These are phyloP conservation scores for Leucophenga maculata DNA, from an alignment of 2,888 invertebrate species.

Conservation along the genomic window DNA sequence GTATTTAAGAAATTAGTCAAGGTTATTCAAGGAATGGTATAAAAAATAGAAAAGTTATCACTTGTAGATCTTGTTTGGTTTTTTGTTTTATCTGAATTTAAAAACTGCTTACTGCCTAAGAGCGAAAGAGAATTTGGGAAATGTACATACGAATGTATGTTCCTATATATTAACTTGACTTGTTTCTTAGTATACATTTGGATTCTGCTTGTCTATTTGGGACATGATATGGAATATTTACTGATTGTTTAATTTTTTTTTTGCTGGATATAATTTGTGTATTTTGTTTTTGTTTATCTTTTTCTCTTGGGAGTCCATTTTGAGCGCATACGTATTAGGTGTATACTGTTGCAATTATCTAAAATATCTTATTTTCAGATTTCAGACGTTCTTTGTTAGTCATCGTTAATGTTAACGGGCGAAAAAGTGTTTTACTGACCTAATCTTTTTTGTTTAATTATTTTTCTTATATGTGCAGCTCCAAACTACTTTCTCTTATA, in stretches of 20 bases:
- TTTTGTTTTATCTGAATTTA: slow-evolving; percentile 20
- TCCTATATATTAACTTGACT: not conserved
- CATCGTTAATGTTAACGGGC: slow-evolving; percentile 48
- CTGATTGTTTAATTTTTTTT: slow-evolving; percentile 7
- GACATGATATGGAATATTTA: slow-evolving; percentile 41
- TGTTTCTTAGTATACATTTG: not conserved
- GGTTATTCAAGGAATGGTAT: slow-evolving; percentile 63
- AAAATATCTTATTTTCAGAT: not conserved
- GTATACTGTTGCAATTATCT: too few species aligned
- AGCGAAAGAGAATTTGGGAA: slow-evolving; percentile 50
- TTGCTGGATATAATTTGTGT: slow-evolving; percentile 11
- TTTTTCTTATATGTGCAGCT: slow-evolving; percentile 28
- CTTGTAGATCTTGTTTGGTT: slow-evolving; percentile 12
- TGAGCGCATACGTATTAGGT: not conserved
- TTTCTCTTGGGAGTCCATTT: slow-evolving; percentile 12
- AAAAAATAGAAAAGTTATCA: slow-evolving; percentile 70
- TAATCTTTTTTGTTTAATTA: too few species aligned
- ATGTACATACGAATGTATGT: slow-evolving; percentile 16
- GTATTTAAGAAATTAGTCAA: slow-evolving; percentile 37
- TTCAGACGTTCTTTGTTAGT: slow-evolving; percentile 36
- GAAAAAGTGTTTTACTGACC: slow-evolving; percentile 36
- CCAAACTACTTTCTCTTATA: slow-evolving; percentile 9
- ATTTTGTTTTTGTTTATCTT: not conserved
- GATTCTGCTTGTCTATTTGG: slow-evolving; percentile 29
- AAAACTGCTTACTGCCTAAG: slow-evolving; percentile 30